Percentiles rank a stretch among this genome's conserved stretches.
These are phyloP conservation scores for Gymnarchus niloticus DNA, from an alignment of 2,113 vertebrate species.

Conservation along the genomic window DNA sequence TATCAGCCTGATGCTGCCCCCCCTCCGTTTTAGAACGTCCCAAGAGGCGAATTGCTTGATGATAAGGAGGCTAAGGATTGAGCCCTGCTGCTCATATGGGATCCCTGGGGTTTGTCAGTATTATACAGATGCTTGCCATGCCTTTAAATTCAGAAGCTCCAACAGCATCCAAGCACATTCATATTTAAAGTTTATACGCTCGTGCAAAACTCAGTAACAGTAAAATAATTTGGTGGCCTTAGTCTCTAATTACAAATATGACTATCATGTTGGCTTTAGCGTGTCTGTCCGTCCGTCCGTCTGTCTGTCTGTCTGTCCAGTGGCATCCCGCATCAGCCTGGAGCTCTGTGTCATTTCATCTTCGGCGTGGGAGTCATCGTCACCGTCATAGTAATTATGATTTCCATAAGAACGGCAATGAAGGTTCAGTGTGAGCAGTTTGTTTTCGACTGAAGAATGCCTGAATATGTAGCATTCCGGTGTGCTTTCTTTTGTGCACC, in stretches of 20 bases:
- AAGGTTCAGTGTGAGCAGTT: background rate
- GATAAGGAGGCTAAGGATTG: background rate
- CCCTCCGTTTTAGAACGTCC: background rate
- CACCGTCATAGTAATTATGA: constrained; percentile 26
- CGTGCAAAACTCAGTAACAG: background rate
- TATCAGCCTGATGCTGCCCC: background rate
- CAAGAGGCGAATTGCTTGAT: background rate
- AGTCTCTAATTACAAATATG: background rate
- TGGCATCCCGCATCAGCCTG: background rate
- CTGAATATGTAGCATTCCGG: background rate
- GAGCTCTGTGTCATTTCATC: background rate
- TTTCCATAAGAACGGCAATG: background rate
- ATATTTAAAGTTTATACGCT: background rate
- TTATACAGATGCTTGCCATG: background rate
- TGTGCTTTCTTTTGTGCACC: background rate
- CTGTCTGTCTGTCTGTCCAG: background rate
- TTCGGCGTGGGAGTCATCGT: constrained; percentile 20
- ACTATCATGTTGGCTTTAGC: background rate
- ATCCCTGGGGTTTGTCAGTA: background rate
- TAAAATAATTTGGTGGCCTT: background rate
- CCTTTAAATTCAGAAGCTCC: background rate
- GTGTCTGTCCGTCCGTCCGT: background rate
- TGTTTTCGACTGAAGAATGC: background rate
- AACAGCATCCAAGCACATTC: background rate
- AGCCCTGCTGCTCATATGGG: background rate